Base-by-base conservation (phyloP, 2,888 invertebrate species). In the Melinaea marsaeus region DNA sequence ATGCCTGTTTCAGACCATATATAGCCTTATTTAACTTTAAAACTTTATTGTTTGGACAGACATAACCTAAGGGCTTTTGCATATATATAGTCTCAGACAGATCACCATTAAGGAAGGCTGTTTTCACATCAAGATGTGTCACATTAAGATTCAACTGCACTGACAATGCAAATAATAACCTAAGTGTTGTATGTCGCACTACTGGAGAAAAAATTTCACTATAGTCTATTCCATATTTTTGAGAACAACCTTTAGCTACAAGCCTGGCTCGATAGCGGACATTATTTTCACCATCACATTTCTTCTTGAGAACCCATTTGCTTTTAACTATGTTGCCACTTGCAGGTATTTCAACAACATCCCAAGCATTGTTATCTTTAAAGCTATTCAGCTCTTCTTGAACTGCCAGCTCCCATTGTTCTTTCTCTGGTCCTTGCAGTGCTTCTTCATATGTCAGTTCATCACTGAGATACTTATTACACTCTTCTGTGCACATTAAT, bases 291-390 rank as follows among this genome's bases (percentile, higher is more conserved):
- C 48, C 5, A 62, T 68, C 66, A 60, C 35, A 35, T 6, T 35
- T 35, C 37, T 46, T 55, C 55, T 69, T 69, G 13, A 68, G 57
- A 34, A 68, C n/a, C n/a, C n/a, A n/a, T 35, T 67, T 69, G 51
- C 69, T 67, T 55, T 67, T 57, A 11, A 67, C 63, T 2, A 67
- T 63, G n/a, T 37, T 60, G 13, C 60, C 64, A 60, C 55, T 55
- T 32, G n/a, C 37, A 22, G 65, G 67, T 22, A 46, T 33, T 60
- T 67, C 65, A 42, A 61, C 60, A 7, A 64, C 5, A 6, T 67
- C 67, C 65, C 67, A 69, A 9, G 63, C 68, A 62, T 62, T 45
- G 34, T 68, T 68, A 4, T 66, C 64, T 55, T 60, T 32, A 60
- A 22, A 22, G 22, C 22, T 22, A 22, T 22, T 22, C 22, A 22